Conservation (phyloP, 1,140 invertebrate species). For the Rhyacophila brunnea region DNA sequence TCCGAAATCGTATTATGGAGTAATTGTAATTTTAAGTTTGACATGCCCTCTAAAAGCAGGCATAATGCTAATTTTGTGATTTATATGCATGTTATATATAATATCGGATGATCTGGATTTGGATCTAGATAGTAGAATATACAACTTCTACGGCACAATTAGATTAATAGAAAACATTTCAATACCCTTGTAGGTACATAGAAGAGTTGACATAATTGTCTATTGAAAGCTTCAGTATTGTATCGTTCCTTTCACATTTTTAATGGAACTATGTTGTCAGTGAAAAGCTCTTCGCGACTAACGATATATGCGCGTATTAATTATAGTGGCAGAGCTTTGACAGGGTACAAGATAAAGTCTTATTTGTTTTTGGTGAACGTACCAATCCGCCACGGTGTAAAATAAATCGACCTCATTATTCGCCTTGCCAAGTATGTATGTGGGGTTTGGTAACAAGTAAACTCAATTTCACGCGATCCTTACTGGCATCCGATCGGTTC, state of each 20-base stretch:
- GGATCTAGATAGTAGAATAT: no score
- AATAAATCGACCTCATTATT: slow-evolving; percentile 28
- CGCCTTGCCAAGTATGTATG: slow-evolving; percentile 3
- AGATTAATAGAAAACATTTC: neutral
- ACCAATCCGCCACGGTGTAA: slow-evolving; percentile 4
- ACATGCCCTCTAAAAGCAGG: no score
- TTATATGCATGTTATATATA: no score
- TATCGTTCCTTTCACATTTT: neutral
- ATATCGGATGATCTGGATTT: no score
- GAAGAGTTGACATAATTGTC: neutral
- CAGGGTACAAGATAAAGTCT: neutral
- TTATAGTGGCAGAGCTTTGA: neutral
- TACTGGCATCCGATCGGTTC: no score
- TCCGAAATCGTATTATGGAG: no score
- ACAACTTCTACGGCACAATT: no score
- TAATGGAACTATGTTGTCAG: neutral
- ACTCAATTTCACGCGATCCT: slow-evolving; percentile 18
- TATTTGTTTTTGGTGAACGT: slow-evolving; percentile 9
- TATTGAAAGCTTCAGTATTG: neutral
- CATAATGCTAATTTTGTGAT: no score
- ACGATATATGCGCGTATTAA: neutral
- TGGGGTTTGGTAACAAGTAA: slow-evolving; percentile 19
- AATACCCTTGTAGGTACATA: neutral
- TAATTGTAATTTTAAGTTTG: no score
- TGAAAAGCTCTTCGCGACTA: neutral